A percentile compares a stretch with the other conserved stretches of the same genome.
Evolutionary conservation across 2,797 vertebrate genomes (phyloP).

Genomic region (Melanotaenia boesemani): DNA sequence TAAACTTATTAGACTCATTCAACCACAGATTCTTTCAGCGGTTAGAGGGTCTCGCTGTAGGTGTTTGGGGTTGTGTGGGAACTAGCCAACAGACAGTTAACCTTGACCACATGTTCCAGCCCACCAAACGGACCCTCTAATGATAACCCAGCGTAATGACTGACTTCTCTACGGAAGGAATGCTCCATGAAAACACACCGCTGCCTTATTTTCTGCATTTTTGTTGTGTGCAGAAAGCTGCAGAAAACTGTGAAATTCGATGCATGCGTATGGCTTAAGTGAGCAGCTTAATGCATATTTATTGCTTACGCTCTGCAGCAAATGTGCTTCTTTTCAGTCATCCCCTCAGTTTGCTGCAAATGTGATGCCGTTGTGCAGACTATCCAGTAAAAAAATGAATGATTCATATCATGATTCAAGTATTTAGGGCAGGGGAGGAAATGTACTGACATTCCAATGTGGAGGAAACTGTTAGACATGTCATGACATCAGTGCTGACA

Average conservation of each 20-base stretch:
- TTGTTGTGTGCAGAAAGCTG: constrained; percentile 22
- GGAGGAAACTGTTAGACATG: constrained; percentile 78
- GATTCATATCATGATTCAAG: constrained; percentile 64
- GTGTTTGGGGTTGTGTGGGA: constrained; percentile 75
- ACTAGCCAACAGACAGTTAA: constrained; percentile 78
- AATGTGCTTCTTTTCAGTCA: constrained; percentile 2
- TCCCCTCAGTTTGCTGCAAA: constrained; percentile 6
- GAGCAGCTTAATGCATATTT: constrained; percentile 2
- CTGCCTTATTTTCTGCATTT: constrained; percentile 25
- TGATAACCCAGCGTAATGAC: constrained; percentile 77
- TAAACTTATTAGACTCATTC: constrained; percentile 47
- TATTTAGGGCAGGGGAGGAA: constrained; percentile 63
- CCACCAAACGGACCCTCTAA: constrained; percentile 75
- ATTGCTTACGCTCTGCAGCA: constrained; percentile 2
- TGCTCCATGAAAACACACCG: constrained; percentile 59
- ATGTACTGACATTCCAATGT: constrained; percentile 58
- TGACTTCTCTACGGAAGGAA: constrained; percentile 75
- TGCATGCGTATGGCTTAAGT: neutral
- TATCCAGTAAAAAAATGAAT: constrained; percentile 44
- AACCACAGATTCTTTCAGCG: constrained; percentile 24
- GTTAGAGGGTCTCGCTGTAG: constrained; percentile 58
- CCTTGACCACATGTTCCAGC: constrained; percentile 83
- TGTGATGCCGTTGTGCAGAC: constrained; percentile 27
- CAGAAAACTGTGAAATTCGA: neutral
- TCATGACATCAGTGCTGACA: constrained; percentile 79